phyloP scores from a whole-genome alignment of 2,797 vertebrate genomes.

The Poecilia wingei region DNA sequence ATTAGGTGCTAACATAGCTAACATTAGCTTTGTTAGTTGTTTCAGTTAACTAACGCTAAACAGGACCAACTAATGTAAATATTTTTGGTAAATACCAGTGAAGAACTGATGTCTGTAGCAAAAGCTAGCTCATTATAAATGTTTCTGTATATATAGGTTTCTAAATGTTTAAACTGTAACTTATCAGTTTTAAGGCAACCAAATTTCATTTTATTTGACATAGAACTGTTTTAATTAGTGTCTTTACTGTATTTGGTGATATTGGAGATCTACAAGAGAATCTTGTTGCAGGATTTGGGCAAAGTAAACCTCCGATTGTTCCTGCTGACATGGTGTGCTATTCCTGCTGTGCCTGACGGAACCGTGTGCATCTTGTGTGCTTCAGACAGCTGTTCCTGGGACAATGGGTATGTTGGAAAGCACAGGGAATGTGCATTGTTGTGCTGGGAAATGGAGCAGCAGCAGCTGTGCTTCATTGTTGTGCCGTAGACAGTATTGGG shows the following conservation, averaged over 20 bases:
- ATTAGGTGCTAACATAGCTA: not conserved
- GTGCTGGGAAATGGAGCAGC: conserved; percentile 26
- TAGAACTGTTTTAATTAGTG: not conserved
- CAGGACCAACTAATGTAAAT: not conserved
- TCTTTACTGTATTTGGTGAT: not conserved
- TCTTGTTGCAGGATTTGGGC: not conserved
- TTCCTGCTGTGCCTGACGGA: conserved; percentile 35
- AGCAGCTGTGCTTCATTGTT: conserved; percentile 56
- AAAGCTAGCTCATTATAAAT: not conserved
- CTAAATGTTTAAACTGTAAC: not conserved
- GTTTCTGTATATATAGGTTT: not conserved
- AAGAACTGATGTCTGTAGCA: not conserved
- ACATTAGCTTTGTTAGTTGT: not conserved
- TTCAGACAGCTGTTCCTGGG: conserved; percentile 30
- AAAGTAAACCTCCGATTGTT: not conserved
- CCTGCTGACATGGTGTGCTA: conserved; percentile 26
- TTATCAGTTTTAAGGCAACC: not conserved
- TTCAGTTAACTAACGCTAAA: not conserved
- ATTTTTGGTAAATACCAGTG: not conserved
- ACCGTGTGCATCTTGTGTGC: conserved; percentile 48
- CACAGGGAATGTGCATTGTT: conserved; percentile 59
- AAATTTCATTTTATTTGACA: not conserved
- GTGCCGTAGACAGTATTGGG: conserved; percentile 53
- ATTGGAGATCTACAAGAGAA: not conserved
- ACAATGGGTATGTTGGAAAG: conserved; percentile 23